Evolutionary conservation across 1,140 invertebrate genomes (phyloP).

Genomic region (Philotrypesis tridentata): DNA sequence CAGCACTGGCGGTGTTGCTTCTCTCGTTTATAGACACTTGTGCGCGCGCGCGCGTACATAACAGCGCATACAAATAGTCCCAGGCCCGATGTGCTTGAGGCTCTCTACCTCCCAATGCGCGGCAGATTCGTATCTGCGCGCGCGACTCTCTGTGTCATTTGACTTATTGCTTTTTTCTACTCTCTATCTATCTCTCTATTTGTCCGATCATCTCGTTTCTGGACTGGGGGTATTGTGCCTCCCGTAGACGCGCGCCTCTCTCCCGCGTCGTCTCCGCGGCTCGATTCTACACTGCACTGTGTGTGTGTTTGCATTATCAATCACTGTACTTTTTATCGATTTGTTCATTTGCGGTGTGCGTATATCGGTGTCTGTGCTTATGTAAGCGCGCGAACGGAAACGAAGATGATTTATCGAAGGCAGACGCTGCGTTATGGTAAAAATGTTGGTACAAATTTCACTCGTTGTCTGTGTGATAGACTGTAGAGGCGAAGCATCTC

Average conservation of each 20-base stretch:
- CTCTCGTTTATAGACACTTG: not conserved
- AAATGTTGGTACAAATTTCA: too few relatives aligned
- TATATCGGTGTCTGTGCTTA: too few relatives aligned
- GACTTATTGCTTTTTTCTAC: slow-evolving; percentile 40
- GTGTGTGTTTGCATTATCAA: too few relatives aligned
- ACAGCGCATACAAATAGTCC: slow-evolving; percentile 13
- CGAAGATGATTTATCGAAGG: too few relatives aligned
- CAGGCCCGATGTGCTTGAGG: not conserved
- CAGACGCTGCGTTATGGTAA: too few relatives aligned
- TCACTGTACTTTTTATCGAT: too few relatives aligned
- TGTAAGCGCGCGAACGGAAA: too few relatives aligned
- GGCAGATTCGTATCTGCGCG: slow-evolving; percentile 34
- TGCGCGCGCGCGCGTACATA: not conserved
- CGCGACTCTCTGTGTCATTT: slow-evolving; percentile 15
- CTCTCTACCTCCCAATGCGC: slow-evolving; percentile 38
- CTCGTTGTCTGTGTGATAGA: too few relatives aligned
- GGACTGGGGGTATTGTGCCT: not conserved
- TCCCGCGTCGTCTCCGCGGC: too few relatives aligned
- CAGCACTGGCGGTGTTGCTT: not conserved
- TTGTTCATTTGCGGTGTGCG: too few relatives aligned
- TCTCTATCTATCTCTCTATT: slow-evolving; percentile 7
- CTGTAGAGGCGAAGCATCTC: not conserved
- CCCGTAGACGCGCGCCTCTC: too few relatives aligned
- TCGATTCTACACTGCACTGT: too few relatives aligned
- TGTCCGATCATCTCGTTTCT: not conserved